Percentiles rank a stretch among this genome's conserved stretches.
Evolutionary conservation across 2,888 invertebrate species (phyloP).

Genomic region (Brassicogethes aeneus): DNA sequence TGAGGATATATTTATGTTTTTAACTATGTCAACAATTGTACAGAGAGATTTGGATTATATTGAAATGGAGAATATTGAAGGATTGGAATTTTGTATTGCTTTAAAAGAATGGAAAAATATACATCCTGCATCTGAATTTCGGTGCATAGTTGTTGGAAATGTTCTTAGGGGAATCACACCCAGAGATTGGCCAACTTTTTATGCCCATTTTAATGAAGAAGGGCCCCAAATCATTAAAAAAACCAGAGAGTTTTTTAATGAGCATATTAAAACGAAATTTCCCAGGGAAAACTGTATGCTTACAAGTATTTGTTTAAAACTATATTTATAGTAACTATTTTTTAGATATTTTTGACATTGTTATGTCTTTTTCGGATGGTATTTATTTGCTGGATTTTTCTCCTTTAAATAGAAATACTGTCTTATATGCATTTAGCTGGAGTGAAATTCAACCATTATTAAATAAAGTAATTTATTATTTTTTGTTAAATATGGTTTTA

Average conservation of each 20-base stretch:
- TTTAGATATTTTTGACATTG: constrained; percentile 33
- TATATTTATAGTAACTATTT: constrained; percentile 8
- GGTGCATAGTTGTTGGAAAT: constrained; percentile 36
- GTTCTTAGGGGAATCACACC: constrained; percentile 33
- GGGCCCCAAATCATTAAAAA: constrained; percentile 30
- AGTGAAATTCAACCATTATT: constrained; percentile 34
- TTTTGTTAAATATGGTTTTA: constrained; percentile 2
- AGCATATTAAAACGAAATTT: constrained; percentile 28
- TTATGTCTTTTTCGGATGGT: constrained; percentile 29
- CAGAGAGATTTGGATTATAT: constrained; percentile 31
- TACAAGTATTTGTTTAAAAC: constrained; percentile 2
- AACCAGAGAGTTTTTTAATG: constrained; percentile 28
- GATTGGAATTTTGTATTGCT: constrained; percentile 29
- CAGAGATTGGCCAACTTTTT: constrained; percentile 38
- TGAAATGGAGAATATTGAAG: constrained; percentile 25
- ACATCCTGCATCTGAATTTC: constrained; percentile 37
- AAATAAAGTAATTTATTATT: constrained; percentile 2
- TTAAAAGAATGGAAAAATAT: constrained; percentile 35
- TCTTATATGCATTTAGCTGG: constrained; percentile 36
- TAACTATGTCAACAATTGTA: constrained; percentile 31
- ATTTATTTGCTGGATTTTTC: constrained; percentile 33
- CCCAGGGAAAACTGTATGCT: constrained; percentile 27
- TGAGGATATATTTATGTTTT: constrained; percentile 31
- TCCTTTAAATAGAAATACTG: constrained; percentile 31
- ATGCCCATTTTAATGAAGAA: constrained; percentile 34